Percentiles rank a stretch among this genome's conserved stretches.
Evolutionary conservation across 2,113 vertebrate species (phyloP).

Genomic region (Leptodactylus fuscus): DNA sequence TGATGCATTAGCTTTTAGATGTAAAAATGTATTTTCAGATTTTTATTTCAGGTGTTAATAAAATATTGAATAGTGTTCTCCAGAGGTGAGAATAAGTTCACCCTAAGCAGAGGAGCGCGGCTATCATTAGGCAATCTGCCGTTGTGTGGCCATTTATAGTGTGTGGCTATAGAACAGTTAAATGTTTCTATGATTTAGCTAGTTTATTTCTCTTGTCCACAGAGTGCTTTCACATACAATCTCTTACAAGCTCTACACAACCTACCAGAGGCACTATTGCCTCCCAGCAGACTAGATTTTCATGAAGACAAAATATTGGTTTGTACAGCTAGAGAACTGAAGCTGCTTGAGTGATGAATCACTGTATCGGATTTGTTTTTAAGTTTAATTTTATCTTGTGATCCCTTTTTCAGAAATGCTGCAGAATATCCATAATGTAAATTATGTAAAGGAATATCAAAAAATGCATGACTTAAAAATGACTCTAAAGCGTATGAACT

Average conservation of each 20-base stretch:
- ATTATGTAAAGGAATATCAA: neutral
- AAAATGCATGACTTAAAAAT: neutral
- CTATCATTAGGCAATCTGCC: no score
- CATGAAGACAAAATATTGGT: constrained; percentile 41
- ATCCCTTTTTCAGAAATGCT: neutral
- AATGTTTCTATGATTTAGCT: neutral
- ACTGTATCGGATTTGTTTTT: neutral
- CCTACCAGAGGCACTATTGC: constrained; percentile 10
- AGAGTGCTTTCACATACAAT: constrained; percentile 21
- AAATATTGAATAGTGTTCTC: no score
- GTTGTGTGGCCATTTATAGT: no score
- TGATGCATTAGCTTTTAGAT: no score
- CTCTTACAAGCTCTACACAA: neutral
- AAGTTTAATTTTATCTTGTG: neutral
- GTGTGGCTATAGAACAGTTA: neutral
- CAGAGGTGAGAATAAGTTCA: no score
- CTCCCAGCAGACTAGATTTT: constrained; percentile 5
- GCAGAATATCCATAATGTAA: neutral
- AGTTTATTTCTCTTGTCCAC: constrained; percentile 4
- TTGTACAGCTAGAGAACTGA: constrained; percentile 17
- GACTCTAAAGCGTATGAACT: neutral
- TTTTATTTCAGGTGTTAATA: no score
- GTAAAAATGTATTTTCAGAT: no score
- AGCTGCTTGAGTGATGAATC: constrained; percentile 7
- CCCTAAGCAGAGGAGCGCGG: no score